phyloP scores from a whole-genome alignment of 2,113 vertebrate genomes.

The Asarcornis scutulata region DNA sequence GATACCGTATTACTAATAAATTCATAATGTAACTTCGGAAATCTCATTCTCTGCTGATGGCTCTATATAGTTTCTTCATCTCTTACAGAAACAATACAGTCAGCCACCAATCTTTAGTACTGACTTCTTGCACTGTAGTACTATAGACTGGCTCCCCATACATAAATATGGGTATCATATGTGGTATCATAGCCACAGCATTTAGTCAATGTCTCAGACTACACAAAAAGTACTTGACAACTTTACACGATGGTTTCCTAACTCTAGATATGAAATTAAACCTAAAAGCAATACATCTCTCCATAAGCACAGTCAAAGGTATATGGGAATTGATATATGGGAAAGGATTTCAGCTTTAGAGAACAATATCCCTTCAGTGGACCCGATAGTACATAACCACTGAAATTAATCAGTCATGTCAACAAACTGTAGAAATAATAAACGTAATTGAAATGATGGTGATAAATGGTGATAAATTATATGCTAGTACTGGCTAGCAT shows the following conservation, averaged over 20 bases:
- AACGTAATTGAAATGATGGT: background rate
- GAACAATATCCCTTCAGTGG: background rate
- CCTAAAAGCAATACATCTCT: background rate
- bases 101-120: background rate
- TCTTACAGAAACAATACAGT: background rate
- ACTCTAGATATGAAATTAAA: background rate
- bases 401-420: background rate
- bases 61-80: background rate
- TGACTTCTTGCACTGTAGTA: background rate
- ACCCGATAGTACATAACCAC: background rate
- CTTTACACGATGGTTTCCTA: background rate
- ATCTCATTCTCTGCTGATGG: background rate
- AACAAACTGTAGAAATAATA: background rate
- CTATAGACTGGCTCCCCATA: background rate
- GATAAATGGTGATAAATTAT: too few species aligned
- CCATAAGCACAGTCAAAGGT: background rate
- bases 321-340: background rate
- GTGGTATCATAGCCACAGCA: background rate
- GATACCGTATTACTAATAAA: background rate
- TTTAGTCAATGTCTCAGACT: background rate
- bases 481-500: background rate
- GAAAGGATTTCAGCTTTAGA: background rate
- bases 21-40: background rate
- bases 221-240: background rate
- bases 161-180: rapidly evolving